A percentile compares a stretch with the other conserved stretches of the same genome.
phyloP scores from a whole-genome alignment of 2,797 vertebrate genomes.

The Clarias fuscus region DNA sequence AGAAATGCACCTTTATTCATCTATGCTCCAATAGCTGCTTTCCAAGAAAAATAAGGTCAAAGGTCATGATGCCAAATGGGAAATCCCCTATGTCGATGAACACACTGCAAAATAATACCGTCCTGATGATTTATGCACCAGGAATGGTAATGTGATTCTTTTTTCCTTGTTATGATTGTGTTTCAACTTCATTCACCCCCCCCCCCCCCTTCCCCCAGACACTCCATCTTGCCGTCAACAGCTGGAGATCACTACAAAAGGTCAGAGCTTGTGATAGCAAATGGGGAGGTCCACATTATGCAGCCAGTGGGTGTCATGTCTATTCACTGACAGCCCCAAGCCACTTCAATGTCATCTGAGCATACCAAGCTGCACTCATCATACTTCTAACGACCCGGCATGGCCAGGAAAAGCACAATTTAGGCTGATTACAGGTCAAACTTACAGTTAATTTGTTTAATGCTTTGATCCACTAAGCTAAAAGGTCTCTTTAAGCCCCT shows the following conservation, averaged over 20 bases:
- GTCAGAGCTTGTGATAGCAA: conserved; percentile 39
- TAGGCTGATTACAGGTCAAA: not conserved
- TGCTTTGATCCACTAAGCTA: not conserved
- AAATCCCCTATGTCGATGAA: not conserved
- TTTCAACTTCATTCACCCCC: not conserved
- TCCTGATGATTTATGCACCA: not conserved
- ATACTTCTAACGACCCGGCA: conserved; percentile 11
- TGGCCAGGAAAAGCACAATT: not conserved
- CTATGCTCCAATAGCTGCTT: not conserved
- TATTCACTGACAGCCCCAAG: conserved; percentile 33
- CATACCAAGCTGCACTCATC: not conserved
- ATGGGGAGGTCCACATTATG: conserved; percentile 27
- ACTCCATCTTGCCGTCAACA: not conserved
- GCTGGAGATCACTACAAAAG: conserved; percentile 30
- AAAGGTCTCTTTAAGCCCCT: not conserved
- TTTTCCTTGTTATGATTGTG: not conserved
- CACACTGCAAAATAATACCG: not conserved
- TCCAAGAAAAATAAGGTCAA: conserved; percentile 6
- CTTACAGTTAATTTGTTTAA: not conserved
- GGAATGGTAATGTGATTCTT: conserved; percentile 4
- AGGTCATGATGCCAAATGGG: not conserved
- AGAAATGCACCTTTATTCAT: not conserved
- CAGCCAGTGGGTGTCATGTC: conserved; percentile 29
- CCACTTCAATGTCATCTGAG: conserved; percentile 18
- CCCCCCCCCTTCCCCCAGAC: not conserved